Conservation (phyloP, 2,113 vertebrate species). For the Ceyx margarethae region DNA sequence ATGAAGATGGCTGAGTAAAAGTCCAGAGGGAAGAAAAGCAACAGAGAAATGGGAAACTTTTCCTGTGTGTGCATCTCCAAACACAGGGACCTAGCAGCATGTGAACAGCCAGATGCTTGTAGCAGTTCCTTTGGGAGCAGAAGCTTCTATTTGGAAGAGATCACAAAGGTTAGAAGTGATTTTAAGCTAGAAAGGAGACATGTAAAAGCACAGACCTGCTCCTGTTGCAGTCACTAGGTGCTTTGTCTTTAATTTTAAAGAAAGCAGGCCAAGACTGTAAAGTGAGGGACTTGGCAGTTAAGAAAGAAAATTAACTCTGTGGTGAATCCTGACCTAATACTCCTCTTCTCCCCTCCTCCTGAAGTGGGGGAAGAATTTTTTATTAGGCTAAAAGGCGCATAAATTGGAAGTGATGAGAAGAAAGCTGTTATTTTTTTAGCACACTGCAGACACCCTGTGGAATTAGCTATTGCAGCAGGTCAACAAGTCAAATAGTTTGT, state of each 20-base stretch:
- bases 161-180: background rate
- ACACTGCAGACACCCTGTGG: background rate
- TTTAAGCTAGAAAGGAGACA: slow-evolving; percentile 10
- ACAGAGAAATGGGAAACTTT: background rate
- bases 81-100: background rate
- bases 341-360: background rate
- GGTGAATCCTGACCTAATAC: background rate
- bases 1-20: background rate
- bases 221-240: background rate
- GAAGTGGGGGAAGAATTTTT: background rate
- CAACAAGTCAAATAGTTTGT: slow-evolving; percentile 34
- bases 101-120: background rate
- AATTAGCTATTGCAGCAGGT: slow-evolving; percentile 37
- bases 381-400: background rate
- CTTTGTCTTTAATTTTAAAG: slow-evolving; percentile 7
- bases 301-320: background rate
- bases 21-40: background rate
- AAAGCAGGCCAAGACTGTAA: background rate
- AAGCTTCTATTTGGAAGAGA: slow-evolving; percentile 11
- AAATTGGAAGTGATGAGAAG: background rate
- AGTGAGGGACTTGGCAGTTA: background rate
- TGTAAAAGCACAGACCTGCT: background rate
- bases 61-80: background rate
- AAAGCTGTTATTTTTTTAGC: slow-evolving; percentile 3
- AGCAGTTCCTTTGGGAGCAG: background rate